Evolutionary conservation across 2,797 vertebrate species (phyloP), one percentile per base, ranked within the genome.

Genomic region (Urocyon cinereoargenteus): DNA sequence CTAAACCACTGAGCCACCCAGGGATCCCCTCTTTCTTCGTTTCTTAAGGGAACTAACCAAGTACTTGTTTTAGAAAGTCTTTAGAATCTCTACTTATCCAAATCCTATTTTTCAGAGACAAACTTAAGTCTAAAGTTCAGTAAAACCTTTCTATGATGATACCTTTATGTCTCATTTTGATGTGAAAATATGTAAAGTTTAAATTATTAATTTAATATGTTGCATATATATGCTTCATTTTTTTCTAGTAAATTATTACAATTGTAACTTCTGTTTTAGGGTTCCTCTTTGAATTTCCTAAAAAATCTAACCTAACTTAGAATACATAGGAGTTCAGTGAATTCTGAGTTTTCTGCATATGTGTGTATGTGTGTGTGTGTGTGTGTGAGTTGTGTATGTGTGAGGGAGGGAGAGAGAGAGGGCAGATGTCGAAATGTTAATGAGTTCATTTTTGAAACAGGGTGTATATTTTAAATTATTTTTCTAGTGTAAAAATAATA

Each of bases 1-100:
- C 4, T 68, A 34, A 34, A 68, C 66, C 8, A 1, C n/a, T 68
- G n/a, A 34, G 66, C 18, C 64, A 68, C n/a, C 3, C 2, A 68
- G n/a, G n/a, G 3, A 14, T 9, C n/a, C 66, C 66, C 61, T 88
- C 57, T 55, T 64, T 11, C 13, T 31, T 85, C 31, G 14, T 72
- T 90, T 91, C 68, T 87, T n/a, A 40, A 82, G 64, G 31, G 45
- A 94, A 61, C 57, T 91, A 93, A 94, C 86, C 34, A 95, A 86
- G 45, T 86, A 40, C 22, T n/a, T 93, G 22, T 82, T 36, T 86
- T 82, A 92, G 24, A 5, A 96, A 92, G 2, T 57, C 36, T 83
- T 91, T 83, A 22, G 81, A 81, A 88, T 93, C 26, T 84, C 34
- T 55, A 5, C 12, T 78, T 96, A 26, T 68, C 73, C 28, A 94